A percentile compares a stretch with the other conserved stretches of the same genome.
Conservation (phyloP, 2,888 invertebrate species). For the Cantharis rufa region DNA sequence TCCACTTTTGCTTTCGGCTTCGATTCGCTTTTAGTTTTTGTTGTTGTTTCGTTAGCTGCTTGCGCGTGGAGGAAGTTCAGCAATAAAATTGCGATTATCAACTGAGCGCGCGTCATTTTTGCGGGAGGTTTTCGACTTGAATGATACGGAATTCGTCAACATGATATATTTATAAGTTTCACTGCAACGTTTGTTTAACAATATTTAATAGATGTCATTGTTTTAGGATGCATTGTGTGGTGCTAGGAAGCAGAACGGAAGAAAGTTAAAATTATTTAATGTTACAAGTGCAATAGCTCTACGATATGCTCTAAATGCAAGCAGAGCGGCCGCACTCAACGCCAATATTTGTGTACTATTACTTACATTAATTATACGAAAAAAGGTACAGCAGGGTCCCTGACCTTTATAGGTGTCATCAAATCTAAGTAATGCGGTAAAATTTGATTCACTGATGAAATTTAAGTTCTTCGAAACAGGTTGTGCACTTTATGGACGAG, state of each 20-base stretch:
- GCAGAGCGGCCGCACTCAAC: neutral
- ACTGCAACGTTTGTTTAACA: constrained; percentile 16
- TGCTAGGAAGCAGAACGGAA: constrained; percentile 22
- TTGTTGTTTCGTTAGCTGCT: neutral
- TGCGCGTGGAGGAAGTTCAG: neutral
- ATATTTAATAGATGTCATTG: constrained; percentile 17
- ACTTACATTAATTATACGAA: no score
- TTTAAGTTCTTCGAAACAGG: no score
- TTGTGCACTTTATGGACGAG: no score
- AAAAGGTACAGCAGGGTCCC: no score
- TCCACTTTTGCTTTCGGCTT: neutral
- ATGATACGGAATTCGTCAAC: neutral
- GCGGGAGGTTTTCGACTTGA: neutral
- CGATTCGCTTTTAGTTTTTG: neutral
- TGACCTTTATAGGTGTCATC: no score
- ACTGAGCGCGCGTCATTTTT: neutral
- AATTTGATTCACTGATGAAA: no score
- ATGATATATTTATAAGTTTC: constrained; percentile 27
- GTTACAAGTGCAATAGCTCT: constrained; percentile 1
- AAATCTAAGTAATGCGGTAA: no score
- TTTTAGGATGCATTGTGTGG: constrained; percentile 18
- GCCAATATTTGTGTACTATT: no score
- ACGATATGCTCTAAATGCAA: constrained; percentile 23
- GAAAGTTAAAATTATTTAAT: constrained; percentile 19
- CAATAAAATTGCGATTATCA: neutral